Evolutionary conservation across 2,888 invertebrate species (phyloP), one percentile per base, ranked within the genome.

Genomic region (Limulus polyphemus): DNA sequence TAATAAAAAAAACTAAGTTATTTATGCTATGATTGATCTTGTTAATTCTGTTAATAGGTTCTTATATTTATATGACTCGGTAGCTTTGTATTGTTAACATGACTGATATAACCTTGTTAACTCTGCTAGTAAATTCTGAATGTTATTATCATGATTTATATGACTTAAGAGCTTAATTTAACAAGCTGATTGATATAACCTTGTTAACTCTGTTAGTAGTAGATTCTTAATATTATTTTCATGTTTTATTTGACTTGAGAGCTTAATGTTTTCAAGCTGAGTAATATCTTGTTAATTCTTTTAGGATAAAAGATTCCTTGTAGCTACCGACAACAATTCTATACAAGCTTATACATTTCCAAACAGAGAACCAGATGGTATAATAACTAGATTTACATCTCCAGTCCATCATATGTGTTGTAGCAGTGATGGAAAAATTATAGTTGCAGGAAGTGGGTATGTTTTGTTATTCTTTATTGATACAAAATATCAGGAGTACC

Each of bases 331-430:
- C 72, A 85, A 84, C 70, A 89, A 92, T 77, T 84, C 84, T 4
- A 85, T 95, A 1, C 89, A 91, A 76, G 84, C 88, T 11, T 86
- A 89, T 70, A 86, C 85, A 10, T 87, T 87, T 72, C 89, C 90
- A 0, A 75, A 75, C 52, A 83, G 86, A 62, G 86, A 88, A 67
- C 83, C 87, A 72, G 88, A 90, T 80, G 91, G 91, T 1, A 84
- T 90, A 62, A 81, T 92, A 62, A 85, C 89, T 62, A 83, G 91
- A 70, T 95, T 91, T 75, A 87, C 89, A 49, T 89, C 90, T 50
- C 84, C 87, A n/a, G 87, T 88, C 55, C 90, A 88, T 65, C 87
- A 90, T 73, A 83, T 94, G 69, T 83, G 83, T 70, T 80, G 88
- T 16, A 81, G 82, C 63, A 81, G 79, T 68, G 79, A 82, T 67